These are phyloP conservation scores for Ceyx margarethae DNA, from an alignment of 2,113 vertebrate genomes.

Conservation along the genomic window DNA sequence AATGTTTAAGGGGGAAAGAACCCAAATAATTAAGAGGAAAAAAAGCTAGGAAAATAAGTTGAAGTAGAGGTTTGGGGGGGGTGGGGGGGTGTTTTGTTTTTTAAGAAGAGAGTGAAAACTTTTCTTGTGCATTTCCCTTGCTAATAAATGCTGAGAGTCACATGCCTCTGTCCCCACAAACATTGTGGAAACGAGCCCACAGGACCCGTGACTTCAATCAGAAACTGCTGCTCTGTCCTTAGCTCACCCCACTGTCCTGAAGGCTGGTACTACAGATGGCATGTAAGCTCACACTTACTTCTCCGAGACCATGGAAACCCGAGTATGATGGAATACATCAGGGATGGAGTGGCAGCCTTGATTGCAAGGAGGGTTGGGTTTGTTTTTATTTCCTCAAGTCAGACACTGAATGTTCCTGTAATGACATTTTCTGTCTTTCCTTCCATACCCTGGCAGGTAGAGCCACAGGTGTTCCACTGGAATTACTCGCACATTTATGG, in stretches of 20 bases:
- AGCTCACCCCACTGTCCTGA: conserved; percentile 17
- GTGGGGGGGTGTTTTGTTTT: background rate
- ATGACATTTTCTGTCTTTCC: conserved; percentile 67
- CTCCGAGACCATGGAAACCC: conserved; percentile 8
- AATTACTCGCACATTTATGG: conserved; percentile 95
- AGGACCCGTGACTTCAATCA: conserved; percentile 13
- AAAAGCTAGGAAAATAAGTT: background rate
- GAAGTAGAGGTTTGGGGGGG: background rate
- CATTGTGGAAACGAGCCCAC: background rate
- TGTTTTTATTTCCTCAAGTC: conserved; percentile 36
- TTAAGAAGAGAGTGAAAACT: background rate
- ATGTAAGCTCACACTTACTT: conserved; percentile 23
- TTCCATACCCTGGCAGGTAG: conserved; percentile 59
- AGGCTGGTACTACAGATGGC: conserved; percentile 9
- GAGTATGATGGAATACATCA: conserved; percentile 12
- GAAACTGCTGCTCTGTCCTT: conserved; percentile 21
- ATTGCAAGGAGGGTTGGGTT: background rate
- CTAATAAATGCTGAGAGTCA: background rate
- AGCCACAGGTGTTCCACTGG: conserved; percentile 98
- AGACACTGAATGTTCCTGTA: conserved; percentile 43
- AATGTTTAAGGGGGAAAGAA: background rate
- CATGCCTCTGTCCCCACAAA: conserved; percentile 32
- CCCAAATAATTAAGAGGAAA: background rate
- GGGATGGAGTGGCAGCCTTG: conserved; percentile 50
- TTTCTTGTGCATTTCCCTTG: background rate